Evolutionary conservation across 2,113 vertebrate species (phyloP), one percentile per base, ranked within the genome.

Genomic region (Melanotaenia duboulayi): DNA sequence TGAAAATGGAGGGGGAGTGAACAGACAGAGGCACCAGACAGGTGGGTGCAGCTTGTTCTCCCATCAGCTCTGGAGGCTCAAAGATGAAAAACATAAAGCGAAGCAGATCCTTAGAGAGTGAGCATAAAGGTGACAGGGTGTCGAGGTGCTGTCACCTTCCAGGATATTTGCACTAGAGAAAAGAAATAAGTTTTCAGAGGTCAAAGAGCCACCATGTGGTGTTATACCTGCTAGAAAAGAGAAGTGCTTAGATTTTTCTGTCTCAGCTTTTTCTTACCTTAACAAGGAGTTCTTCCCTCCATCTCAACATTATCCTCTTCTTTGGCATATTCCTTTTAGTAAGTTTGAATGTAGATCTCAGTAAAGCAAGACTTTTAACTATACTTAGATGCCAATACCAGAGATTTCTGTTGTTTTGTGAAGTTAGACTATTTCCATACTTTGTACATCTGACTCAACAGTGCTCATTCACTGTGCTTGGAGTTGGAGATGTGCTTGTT

Each of bases 121-220:
- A 71, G 65, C 66, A 37, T 51, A 11, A 66, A 80, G 77, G 78
- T 84, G 84, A 84, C 78, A 72, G 67, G 66, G 68, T 78, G 76
- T 82, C 77, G 72, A 39, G 55, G 58, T 42, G 70, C 72, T 83
- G 82, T 83, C 84, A 82, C 70, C 25, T 67, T 46, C 46, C 71
- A 58, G 63, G 24, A 79, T 60, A 59, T 67, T 35, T 69, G 50
- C 61, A 65, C 49, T 2, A 16, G 55, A 66, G 69, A 69, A 50
- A 78, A 42, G 42, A 73, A 66, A 48, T 24, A 46, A 49, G 42
- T 72, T 61, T 74, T 55, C 49, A 22, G 52, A 79, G 83, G 89
- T 81, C 69, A 65, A 85, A 82, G 55, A 62, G 71, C 20, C 50
- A 35, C 54, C 22, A 7, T 10, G 55, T 56, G 42, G 39, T 68